Base-by-base conservation (phyloP, 2,797 vertebrate genomes). In the Thripadectes ignobilis region DNA sequence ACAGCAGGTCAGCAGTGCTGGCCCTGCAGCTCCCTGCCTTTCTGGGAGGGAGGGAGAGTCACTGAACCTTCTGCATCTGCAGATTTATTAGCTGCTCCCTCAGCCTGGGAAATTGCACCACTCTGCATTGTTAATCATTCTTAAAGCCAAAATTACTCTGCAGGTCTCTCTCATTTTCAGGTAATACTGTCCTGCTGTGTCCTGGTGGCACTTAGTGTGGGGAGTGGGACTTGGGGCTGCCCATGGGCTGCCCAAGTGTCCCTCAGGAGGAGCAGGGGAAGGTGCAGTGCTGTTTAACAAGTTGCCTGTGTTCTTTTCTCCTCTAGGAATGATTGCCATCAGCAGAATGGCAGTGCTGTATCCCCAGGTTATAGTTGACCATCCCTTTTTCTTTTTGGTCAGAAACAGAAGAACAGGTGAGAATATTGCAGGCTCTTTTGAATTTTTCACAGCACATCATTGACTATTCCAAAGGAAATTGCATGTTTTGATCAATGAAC, bases 341-440 rank as follows among this genome's bases (percentile, higher is more conserved):
- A 99, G 99, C 87, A 98, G 99, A 97, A 99, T 98, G 96, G 98
- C 99, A 94, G 99, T 99, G 97, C 97, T 99, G 94, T 99, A 99
- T 83, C 99, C 99, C 46, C 99, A 99, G 58, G 98, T 99, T 89
- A 99, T 99, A 98, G 99, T 99, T 7, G 99, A 99, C 96, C 99
- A 99, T 95, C 99, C 99, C 3, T 99, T 99, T 97, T 98, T 99
- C 97, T 99, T 99, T 78, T 92, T 99, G 97, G 98, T 99, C 97
- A 98, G 99, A 97, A 99, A 98, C 92, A 98, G 98, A 94, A 99
- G 97, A 97, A 99, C 98, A 98, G 99, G 99, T 99, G 62, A 97
- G 98, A 71, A 46, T 34, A 30, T 29, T 45, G 49, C 26, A 92
- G 73, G 12, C 8, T 74, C 27, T 68, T 89, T 32, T 51, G 68